A percentile compares a stretch with the other conserved stretches of the same genome.
These are phyloP conservation scores for Tachystola acroxantha DNA, from an alignment of 2,888 invertebrate genomes.

Conservation along the genomic window DNA sequence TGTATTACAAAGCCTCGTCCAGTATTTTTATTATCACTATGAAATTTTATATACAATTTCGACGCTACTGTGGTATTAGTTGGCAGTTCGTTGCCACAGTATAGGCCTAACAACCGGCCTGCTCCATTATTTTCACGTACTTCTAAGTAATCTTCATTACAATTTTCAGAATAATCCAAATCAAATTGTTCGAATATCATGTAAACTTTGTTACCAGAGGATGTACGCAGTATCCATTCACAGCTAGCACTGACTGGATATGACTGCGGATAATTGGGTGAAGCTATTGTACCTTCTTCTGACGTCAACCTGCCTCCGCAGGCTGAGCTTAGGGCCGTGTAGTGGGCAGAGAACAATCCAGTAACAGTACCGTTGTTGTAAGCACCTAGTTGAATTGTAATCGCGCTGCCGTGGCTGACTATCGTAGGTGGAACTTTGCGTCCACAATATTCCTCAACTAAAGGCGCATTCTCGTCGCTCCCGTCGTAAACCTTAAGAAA, in stretches of 20 bases:
- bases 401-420: constrained; percentile 81
- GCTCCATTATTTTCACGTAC: constrained; percentile 81
- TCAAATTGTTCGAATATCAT: constrained; percentile 83
- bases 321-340: constrained; percentile 72
- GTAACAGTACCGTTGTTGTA: constrained; percentile 34
- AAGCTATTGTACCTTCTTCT: constrained; percentile 85
- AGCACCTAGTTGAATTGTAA: constrained; percentile 70
- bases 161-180: constrained; percentile 83
- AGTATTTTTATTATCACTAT: constrained; percentile 78
- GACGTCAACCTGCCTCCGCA: constrained; percentile 90
- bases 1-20: constrained; percentile 86
- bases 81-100: constrained; percentile 84
- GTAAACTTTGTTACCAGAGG: constrained; percentile 82
- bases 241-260: constrained; percentile 86
- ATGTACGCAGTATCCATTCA: constrained; percentile 79
- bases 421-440: constrained; percentile 80
- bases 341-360: constrained; percentile 61
- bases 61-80: constrained; percentile 76
- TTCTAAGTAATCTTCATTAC: constrained; percentile 92
- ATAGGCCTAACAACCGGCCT: constrained; percentile 83
- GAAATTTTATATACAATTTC: constrained; percentile 87
- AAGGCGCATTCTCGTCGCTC: constrained; percentile 77
- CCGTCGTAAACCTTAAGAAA: constrained; percentile 83
- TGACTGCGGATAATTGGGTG: constrained; percentile 90
- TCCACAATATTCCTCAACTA: constrained; percentile 83